A percentile compares a stretch with the other conserved stretches of the same genome.
phyloP scores from a whole-genome alignment of 23 tunicate species.

The Diplosoma virens region DNA sequence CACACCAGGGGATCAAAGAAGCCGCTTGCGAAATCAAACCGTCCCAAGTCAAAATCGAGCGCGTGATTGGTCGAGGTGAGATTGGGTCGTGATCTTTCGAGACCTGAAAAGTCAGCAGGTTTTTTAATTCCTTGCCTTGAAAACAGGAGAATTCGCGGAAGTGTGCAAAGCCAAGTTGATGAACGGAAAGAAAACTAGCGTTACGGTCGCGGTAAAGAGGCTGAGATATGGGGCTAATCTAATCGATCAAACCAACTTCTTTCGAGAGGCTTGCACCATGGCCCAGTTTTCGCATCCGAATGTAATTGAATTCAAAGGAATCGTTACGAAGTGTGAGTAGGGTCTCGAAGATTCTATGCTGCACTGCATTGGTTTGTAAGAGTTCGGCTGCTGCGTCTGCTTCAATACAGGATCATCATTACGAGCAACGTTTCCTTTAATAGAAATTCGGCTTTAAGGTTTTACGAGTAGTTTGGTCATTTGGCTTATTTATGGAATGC shows the following conservation, averaged over 20 bases:
- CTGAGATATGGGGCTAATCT: conserved; percentile 64
- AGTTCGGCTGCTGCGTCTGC: too few species aligned
- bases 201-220: conserved; percentile 77
- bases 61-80: conserved; percentile 88
- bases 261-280: conserved; percentile 90
- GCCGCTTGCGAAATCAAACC: conserved; percentile 70
- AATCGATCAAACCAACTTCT: conserved; percentile 79
- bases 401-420: too few species aligned
- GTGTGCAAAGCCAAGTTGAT: conserved; percentile 70
- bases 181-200: conserved; percentile 23
- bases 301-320: conserved; percentile 86
- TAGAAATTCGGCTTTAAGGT: too few species aligned
- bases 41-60: conserved; percentile 56
- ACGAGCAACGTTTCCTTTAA: too few species aligned
- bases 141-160: conserved; percentile 85
- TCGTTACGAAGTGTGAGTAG: conserved; percentile 80
- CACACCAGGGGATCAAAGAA: conserved; percentile 87
- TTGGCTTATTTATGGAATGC: too few species aligned
- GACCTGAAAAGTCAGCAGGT: not conserved
- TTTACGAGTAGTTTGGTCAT: too few species aligned
- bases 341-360: not conserved
- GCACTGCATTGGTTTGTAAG: too few species aligned
- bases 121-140: not conserved
- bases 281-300: conserved; percentile 81
- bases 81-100: conserved; percentile 6